Percentiles rank a stretch among this genome's conserved stretches.
Conservation (phyloP, 2,888 invertebrate species). For the Tachina fera region DNA sequence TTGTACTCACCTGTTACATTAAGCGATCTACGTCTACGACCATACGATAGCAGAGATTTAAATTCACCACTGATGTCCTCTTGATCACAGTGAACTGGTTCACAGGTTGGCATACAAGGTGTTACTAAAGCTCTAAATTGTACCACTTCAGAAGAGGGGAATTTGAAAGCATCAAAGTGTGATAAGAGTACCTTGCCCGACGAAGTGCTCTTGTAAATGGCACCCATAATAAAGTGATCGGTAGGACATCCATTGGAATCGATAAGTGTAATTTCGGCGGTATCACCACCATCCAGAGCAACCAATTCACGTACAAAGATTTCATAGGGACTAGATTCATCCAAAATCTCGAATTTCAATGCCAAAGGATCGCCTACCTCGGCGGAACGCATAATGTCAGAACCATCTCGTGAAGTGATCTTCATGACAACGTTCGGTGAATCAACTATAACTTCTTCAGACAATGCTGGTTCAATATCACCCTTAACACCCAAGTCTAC, state of each 20-base stretch:
- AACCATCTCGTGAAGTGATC: slow-evolving; percentile 92
- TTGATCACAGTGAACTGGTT: slow-evolving; percentile 94
- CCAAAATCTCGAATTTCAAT: slow-evolving; percentile 95
- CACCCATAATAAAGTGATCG: slow-evolving; percentile 97
- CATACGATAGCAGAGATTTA: slow-evolving; percentile 92
- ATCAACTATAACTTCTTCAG: slow-evolving; percentile 95
- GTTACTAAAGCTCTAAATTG: slow-evolving; percentile 98
- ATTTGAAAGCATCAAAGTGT: slow-evolving; percentile 97
- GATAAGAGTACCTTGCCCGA: slow-evolving; percentile 93
- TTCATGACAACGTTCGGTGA: slow-evolving; percentile 98
- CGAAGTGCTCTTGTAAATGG: slow-evolving; percentile 91
- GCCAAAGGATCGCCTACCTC: slow-evolving; percentile 97
- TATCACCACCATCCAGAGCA: slow-evolving; percentile 96
- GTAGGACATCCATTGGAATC: slow-evolving; percentile 96
- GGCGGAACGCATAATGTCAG: slow-evolving; percentile 92
- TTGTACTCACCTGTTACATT: slow-evolving; percentile 81
- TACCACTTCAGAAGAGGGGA: slow-evolving; percentile 96
- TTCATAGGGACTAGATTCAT: slow-evolving; percentile 96
- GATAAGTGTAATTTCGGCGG: slow-evolving; percentile 95
- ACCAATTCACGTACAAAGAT: slow-evolving; percentile 97
- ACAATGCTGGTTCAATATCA: slow-evolving; percentile 92
- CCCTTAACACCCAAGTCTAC: slow-evolving; percentile 94
- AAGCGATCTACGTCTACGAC: slow-evolving; percentile 88
- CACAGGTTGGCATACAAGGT: slow-evolving; percentile 96
- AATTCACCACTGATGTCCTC: slow-evolving; percentile 92